Percentiles rank a stretch among this genome's conserved stretches.
Conservation (phyloP, 2,113 vertebrate species). For the Neomonachus schauinslandi region DNA sequence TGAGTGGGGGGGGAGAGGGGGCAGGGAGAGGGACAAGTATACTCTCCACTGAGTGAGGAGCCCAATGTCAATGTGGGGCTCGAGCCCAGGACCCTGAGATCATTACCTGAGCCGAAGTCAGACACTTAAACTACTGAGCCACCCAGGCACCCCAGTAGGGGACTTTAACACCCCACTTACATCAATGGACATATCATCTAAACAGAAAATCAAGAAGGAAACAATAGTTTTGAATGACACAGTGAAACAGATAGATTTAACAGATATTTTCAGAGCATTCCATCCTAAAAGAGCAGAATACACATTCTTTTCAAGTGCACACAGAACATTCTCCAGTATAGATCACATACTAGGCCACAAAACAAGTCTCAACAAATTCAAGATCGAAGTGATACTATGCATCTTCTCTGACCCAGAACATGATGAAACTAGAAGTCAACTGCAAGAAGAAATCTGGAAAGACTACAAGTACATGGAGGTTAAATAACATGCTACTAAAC, state of each 20-base stretch:
- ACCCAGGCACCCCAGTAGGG: background rate
- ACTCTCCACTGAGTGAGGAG: background rate
- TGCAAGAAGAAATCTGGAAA: background rate
- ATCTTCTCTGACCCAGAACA: background rate
- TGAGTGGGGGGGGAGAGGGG: background rate
- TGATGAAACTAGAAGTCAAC: background rate
- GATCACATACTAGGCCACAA: background rate
- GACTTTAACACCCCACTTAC: background rate
- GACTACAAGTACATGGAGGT: background rate
- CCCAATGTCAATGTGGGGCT: background rate
- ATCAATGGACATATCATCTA: background rate
- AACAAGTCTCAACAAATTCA: background rate
- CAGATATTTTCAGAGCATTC: background rate
- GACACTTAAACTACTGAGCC: background rate
- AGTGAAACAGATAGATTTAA: background rate
- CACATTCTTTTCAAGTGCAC: background rate
- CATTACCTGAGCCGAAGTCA: background rate
- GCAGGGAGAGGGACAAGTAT: background rate
- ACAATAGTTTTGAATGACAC: background rate
- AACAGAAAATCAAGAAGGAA: background rate
- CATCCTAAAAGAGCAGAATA: background rate
- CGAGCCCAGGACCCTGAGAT: background rate
- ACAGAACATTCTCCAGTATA: background rate
- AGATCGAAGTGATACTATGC: background rate
- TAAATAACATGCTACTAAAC: background rate